phyloP scores from a whole-genome alignment of 2,888 invertebrate genomes.

The Diarsia brunnea region DNA sequence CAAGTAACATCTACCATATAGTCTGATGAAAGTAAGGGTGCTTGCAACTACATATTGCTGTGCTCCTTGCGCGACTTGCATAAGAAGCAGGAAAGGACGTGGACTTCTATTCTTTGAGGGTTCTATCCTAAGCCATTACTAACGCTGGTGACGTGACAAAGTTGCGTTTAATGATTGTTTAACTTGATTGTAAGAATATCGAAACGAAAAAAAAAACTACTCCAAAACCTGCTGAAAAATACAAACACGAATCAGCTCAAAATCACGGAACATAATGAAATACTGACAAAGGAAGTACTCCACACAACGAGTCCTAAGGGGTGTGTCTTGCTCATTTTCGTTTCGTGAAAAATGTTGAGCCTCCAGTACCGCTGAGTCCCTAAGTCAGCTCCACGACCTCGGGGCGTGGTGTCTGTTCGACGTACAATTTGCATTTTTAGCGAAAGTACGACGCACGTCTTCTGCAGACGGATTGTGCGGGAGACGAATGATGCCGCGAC shows the following conservation, averaged over 20 bases:
- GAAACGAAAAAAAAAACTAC: neutral
- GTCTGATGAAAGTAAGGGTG: neutral
- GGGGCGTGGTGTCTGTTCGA: conserved; percentile 87
- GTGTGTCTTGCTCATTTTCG: conserved; percentile 87
- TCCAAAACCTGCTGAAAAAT: conserved; percentile 4
- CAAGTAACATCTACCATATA: neutral
- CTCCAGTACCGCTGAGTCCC: conserved; percentile 75
- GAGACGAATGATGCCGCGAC: conserved; percentile 85
- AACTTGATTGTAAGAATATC: neutral
- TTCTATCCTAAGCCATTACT: neutral
- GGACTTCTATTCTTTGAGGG: neutral
- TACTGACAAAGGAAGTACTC: conserved; percentile 74
- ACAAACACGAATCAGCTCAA: conserved; percentile 64
- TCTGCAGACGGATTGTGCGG: conserved; percentile 84
- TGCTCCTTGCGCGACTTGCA: neutral
- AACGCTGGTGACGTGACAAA: neutral
- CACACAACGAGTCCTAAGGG: conserved; percentile 79
- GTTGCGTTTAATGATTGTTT: neutral
- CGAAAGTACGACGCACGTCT: conserved; percentile 88
- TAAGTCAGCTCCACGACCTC: conserved; percentile 77
- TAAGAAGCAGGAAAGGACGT: too few relatives aligned
- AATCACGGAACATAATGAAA: conserved; percentile 79
- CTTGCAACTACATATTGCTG: neutral
- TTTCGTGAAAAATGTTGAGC: conserved; percentile 87
- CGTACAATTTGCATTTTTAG: conserved; percentile 89